Conservation (phyloP, 2,113 vertebrate genomes). For the Pygathrix nemaeus region DNA sequence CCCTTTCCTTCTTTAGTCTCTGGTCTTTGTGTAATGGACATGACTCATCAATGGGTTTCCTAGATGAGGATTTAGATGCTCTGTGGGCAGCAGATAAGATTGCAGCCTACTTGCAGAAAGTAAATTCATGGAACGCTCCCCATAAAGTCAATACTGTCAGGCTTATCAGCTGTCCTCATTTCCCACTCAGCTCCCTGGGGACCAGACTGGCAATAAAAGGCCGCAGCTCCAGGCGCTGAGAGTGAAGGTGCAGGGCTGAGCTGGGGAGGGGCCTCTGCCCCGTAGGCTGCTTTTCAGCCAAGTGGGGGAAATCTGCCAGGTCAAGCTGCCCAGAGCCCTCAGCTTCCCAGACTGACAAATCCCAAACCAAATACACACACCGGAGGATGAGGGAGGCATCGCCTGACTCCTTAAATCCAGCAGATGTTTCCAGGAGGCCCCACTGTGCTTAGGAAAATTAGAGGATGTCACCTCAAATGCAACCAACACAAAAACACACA, state of each 20-base stretch:
- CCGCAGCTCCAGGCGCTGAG: not conserved
- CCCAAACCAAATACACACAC: not conserved
- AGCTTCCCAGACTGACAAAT: not conserved
- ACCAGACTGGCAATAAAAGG: constrained; percentile 79
- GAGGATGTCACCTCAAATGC: not conserved
- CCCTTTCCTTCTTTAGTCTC: constrained; percentile 80
- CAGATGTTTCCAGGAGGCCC: constrained; percentile 7
- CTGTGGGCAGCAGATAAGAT: constrained; percentile 94
- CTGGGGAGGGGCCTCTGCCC: not conserved
- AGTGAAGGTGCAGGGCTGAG: not conserved
- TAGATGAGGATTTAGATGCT: constrained; percentile 94
- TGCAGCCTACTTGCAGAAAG: constrained; percentile 80
- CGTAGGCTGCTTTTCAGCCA: constrained; percentile 27
- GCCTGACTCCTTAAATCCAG: not conserved
- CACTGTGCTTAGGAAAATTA: constrained; percentile 1
- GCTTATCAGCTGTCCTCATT: constrained; percentile 84
- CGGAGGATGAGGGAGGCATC: not conserved
- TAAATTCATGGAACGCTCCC: constrained; percentile 83
- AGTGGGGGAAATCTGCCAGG: constrained; percentile 25
- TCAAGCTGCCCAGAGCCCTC: not conserved
- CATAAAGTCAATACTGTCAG: constrained; percentile 84
- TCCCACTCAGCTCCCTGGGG: constrained; percentile 61
- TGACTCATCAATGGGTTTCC: constrained; percentile 89
- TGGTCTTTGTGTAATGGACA: constrained; percentile 85
- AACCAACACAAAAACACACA: not conserved